These are phyloP conservation scores for Macquaria australasica DNA, from an alignment of 2,113 vertebrate species.

Conservation along the genomic window DNA sequence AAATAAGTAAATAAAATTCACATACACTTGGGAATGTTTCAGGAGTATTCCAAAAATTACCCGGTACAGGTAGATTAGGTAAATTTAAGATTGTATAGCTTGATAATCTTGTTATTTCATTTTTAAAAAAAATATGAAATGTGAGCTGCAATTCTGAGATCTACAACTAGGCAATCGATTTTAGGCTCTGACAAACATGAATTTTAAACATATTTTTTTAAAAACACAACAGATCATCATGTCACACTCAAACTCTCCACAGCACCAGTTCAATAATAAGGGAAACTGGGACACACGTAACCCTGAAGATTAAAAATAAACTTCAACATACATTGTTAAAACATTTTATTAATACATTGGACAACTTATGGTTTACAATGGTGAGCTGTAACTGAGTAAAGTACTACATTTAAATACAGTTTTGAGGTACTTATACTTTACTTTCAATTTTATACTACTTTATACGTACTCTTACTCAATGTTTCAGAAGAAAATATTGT, in stretches of 20 bases:
- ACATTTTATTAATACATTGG: too few relatives aligned
- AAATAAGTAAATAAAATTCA: background rate
- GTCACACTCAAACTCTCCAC: too few relatives aligned
- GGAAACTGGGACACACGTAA: background rate
- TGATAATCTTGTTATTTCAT: background rate
- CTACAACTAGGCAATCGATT: background rate
- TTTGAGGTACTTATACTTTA: background rate
- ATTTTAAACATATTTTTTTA: background rate
- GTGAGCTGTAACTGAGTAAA: background rate
- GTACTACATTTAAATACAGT: background rate
- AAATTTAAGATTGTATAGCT: background rate
- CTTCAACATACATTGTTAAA: too few relatives aligned
- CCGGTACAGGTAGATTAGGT: background rate
- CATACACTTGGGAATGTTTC: background rate
- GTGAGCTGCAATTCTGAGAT: background rate
- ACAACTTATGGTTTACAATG: background rate
- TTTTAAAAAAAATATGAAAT: background rate
- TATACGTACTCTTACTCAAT: too few relatives aligned
- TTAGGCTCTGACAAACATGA: background rate
- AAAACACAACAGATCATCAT: background rate
- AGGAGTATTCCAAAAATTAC: background rate
- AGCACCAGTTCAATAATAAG: background rate
- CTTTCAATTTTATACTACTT: too few relatives aligned
- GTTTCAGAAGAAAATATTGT: background rate
- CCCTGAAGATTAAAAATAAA: too few relatives aligned